phyloP scores from a whole-genome alignment of 37 sponge, comb jelly and placozoan genomes.

The Axinella damicornis region DNA sequence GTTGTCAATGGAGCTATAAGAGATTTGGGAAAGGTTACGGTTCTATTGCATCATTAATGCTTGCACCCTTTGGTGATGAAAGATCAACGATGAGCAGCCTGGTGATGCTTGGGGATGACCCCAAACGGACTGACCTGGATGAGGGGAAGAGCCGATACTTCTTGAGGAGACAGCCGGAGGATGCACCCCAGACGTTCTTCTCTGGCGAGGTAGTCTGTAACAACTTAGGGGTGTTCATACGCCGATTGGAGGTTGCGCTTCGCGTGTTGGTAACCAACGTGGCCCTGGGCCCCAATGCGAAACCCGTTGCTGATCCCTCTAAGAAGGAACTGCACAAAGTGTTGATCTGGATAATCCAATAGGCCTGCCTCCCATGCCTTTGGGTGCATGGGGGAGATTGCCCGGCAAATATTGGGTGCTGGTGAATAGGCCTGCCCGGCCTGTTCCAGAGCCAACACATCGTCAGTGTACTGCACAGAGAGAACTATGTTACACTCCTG shows the following conservation, averaged over 20 bases:
- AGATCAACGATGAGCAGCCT: neutral
- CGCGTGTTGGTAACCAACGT: neutral
- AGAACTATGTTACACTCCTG: too few species aligned
- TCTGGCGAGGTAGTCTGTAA: slow-evolving; percentile 1
- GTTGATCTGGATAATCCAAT: neutral
- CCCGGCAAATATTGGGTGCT: too few species aligned
- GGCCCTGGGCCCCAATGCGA: neutral
- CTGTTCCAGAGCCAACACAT: too few species aligned
- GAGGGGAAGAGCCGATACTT: neutral
- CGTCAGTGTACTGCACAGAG: too few species aligned
- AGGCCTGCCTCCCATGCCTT: too few species aligned
- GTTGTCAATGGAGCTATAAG: neutral
- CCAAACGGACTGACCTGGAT: neutral
- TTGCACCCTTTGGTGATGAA: neutral
- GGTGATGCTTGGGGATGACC: neutral
- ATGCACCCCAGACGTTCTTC: neutral
- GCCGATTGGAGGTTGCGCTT: neutral
- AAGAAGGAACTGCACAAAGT: neutral
- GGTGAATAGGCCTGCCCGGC: too few species aligned
- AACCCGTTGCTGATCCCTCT: neutral
- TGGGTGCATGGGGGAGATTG: too few species aligned
- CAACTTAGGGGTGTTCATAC: neutral
- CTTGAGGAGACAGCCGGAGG: neutral
- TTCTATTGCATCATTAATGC: neutral
- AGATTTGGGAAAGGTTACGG: neutral